Percentiles rank a stretch among this genome's conserved stretches.
Evolutionary conservation across 2,113 vertebrate species (phyloP).

Genomic region (Brachionichthys hirsutus): DNA sequence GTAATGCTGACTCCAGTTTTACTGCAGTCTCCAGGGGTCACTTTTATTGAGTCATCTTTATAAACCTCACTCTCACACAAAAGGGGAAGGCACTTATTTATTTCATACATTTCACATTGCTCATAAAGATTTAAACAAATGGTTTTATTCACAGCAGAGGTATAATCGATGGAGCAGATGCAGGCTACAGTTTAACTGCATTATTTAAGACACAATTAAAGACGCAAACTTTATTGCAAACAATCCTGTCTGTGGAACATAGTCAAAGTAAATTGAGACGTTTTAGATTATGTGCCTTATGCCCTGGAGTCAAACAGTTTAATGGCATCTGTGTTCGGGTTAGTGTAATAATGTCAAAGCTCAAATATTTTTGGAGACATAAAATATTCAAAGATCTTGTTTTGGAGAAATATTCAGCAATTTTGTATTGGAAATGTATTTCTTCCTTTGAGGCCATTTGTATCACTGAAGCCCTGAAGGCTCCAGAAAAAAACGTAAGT

Average conservation of each 20-base stretch:
- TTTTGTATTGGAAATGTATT: no score
- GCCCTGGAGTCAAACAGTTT: background rate
- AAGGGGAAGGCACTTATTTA: constrained; percentile 56
- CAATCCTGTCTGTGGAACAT: no score
- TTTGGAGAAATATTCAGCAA: background rate
- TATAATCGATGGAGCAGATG: constrained; percentile 23
- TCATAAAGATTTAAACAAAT: constrained; percentile 59
- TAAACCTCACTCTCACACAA: constrained; percentile 38
- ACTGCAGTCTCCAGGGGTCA: constrained; percentile 39
- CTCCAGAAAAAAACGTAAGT: no score
- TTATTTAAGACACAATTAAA: constrained; percentile 50
- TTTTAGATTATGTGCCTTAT: constrained; percentile 3
- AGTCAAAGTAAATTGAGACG: no score
- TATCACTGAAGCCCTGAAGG: no score
- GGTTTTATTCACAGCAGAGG: constrained; percentile 39
- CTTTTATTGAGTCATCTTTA: constrained; percentile 52
- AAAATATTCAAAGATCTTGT: background rate
- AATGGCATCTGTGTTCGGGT: no score
- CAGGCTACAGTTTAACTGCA: constrained; percentile 33
- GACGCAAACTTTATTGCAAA: constrained; percentile 3
- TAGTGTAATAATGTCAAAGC: no score
- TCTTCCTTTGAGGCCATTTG: no score
- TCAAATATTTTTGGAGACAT: no score
- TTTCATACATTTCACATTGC: constrained; percentile 53
- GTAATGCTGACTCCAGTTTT: constrained; percentile 40